phyloP scores from a whole-genome alignment of 1,140 invertebrate species.

The Amphibalanus amphitrite region DNA sequence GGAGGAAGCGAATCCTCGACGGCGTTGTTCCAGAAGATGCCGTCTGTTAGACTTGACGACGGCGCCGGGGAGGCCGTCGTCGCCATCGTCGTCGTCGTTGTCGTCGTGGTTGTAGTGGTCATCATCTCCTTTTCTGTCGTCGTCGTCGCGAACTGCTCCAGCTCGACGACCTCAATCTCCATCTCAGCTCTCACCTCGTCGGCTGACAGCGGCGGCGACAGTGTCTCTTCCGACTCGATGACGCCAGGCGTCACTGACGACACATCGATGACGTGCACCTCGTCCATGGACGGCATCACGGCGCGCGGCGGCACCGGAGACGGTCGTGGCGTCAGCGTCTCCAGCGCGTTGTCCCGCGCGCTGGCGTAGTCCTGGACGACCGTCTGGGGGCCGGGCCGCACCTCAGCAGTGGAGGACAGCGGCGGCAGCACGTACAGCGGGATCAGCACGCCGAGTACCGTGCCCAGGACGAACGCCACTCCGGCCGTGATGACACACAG shows the following conservation, averaged over 20 bases:
- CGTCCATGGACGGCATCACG: background rate
- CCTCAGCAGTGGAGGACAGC: background rate
- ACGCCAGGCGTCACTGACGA: background rate
- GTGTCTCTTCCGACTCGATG: background rate
- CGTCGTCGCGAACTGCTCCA: background rate
- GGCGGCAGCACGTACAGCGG: slow-evolving; percentile 19
- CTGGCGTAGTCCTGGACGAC: background rate
- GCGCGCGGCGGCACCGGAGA: too few relatives aligned
- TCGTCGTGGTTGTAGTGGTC: background rate
- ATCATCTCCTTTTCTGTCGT: background rate
- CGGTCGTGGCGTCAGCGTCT: background rate
- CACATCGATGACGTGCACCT: background rate
- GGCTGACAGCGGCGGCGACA: background rate
- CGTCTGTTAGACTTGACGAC: slow-evolving; percentile 24
- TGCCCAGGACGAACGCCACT: slow-evolving; percentile 21
- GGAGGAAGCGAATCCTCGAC: slow-evolving; percentile 47
- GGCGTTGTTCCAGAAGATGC: slow-evolving; percentile 49
- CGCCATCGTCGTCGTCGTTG: background rate
- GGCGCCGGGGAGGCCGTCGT: background rate
- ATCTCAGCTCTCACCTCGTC: background rate
- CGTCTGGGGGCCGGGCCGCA: background rate
- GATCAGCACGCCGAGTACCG: slow-evolving; percentile 19
- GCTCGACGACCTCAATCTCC: background rate
- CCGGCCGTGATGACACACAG: slow-evolving; percentile 10
- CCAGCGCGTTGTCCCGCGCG: background rate